Evolutionary conservation across 2,888 invertebrate species (phyloP), one percentile per base, ranked within the genome.

Genomic region (Acrocyrtus sp.): DNA sequence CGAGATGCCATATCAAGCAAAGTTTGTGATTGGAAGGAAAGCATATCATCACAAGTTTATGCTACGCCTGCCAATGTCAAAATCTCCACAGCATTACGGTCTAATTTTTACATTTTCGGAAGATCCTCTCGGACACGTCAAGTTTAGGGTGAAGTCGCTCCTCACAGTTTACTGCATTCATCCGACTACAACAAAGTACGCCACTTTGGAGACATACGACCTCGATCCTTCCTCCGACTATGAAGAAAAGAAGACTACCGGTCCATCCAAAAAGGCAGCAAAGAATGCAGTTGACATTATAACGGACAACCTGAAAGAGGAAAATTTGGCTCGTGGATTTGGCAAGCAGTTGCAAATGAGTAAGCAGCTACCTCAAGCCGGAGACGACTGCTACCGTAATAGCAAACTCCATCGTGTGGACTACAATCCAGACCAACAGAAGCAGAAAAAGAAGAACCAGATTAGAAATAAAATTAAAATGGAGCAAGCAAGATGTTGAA

Each of bases 81-180:
- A 65, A 56, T 26, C 57, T 10, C 77, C 77, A 15, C 77, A 77
- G 24, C 77, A 77, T 54, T 75, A 56, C 29, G 77, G 77, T 19
- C 77, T 77, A 4, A 69, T 77, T 29, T 77, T 77, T 29, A 72
- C 72, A 3, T 77, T 77, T 54, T 62, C 73, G 4, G 74, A 74
- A 8, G 53, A 57, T 58, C 43, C 62, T 12, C 39, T 53, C 8
- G 47, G 56, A 1, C 57, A 51, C 8, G 41, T 47, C 6, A 56
- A 61, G 27, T 19, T 73, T 22, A 66, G 61, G 10, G 51, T 77
- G 24, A 77, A 77, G 48, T 77, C 77, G 1, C 41, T 77, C 0
- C 50, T 77, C 29, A 72, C 77, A 0, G 77, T 77, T 1, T 77
- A 73, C 56, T 61, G 62, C n/a, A 24, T 77, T 58, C 70, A 24